phyloP scores from a whole-genome alignment of 2,888 invertebrate species.

The Epirrita christyi region DNA sequence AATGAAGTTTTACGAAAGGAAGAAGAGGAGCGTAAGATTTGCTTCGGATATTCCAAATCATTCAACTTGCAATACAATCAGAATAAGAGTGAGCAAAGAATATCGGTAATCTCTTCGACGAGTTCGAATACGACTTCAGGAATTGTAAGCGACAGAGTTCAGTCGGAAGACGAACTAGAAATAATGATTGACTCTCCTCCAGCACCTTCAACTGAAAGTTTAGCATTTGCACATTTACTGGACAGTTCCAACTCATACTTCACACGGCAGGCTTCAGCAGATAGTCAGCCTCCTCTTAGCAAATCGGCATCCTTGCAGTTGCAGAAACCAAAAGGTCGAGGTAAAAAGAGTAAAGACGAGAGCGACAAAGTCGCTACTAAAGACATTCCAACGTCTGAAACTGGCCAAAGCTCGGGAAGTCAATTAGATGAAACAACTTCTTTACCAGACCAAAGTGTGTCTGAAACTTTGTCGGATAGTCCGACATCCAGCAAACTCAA shows the following conservation, averaged over 20 bases:
- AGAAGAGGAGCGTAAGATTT: slow-evolving; percentile 89
- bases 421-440: slow-evolving; percentile 67
- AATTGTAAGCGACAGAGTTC: slow-evolving; percentile 97
- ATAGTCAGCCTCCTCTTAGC: slow-evolving; percentile 57
- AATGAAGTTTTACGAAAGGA: slow-evolving; percentile 93
- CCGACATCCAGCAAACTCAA: slow-evolving; percentile 84
- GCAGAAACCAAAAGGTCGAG: slow-evolving; percentile 62
- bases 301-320: slow-evolving; percentile 72
- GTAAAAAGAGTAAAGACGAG: slow-evolving; percentile 65
- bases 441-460: slow-evolving; percentile 70
- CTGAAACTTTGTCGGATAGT: slow-evolving; percentile 82
- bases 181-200: slow-evolving; percentile 93
- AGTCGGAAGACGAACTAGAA: slow-evolving; percentile 97
- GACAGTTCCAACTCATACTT: slow-evolving; percentile 85
- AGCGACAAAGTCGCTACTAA: slow-evolving; percentile 52
- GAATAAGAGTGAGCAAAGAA: slow-evolving; percentile 91
- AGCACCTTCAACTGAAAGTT: slow-evolving; percentile 94
- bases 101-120: slow-evolving; percentile 95
- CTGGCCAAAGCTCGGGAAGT: slow-evolving; percentile 48
- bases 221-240: slow-evolving; percentile 91
- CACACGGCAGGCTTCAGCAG: slow-evolving; percentile 62
- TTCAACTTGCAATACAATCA: slow-evolving; percentile 86
- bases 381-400: slow-evolving; percentile 55
- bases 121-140: slow-evolving; percentile 99
- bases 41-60: slow-evolving; percentile 89